phyloP scores from a whole-genome alignment of 2,888 invertebrate species.

The Agrotis puta region DNA sequence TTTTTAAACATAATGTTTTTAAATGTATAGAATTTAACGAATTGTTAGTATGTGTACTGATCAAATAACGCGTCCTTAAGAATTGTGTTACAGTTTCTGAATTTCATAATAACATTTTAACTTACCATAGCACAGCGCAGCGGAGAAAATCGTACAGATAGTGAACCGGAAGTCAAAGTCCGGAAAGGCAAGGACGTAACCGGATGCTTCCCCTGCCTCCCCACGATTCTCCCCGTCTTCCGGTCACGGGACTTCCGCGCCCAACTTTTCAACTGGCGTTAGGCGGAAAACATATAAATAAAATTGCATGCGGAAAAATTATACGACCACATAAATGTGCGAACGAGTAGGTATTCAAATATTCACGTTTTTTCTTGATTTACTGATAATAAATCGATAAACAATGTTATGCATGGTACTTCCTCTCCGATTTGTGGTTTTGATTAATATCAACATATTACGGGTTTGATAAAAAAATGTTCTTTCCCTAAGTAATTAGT shows the following conservation, averaged over 20 bases:
- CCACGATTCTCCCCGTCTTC: slow-evolving; percentile 67
- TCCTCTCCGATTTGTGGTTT: slow-evolving; percentile 31
- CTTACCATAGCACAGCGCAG: slow-evolving; percentile 30
- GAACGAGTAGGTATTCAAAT: slow-evolving; percentile 20
- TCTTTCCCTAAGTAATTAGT: slow-evolving; percentile 3
- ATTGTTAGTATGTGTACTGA: no score
- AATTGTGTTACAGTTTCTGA: no score
- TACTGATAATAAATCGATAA: slow-evolving; percentile 34
- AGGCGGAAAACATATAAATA: slow-evolving; percentile 54
- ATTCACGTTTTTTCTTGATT: slow-evolving; percentile 50
- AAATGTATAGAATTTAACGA: no score
- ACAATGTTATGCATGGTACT: slow-evolving; percentile 18
- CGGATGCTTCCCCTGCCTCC: slow-evolving; percentile 72
- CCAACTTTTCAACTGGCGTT: slow-evolving; percentile 70
- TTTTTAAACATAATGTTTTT: no score
- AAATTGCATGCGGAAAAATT: slow-evolving; percentile 43
- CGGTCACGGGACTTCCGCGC: slow-evolving; percentile 80
- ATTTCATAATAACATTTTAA: slow-evolving; percentile 25
- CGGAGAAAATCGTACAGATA: slow-evolving; percentile 73
- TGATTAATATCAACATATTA: background rate
- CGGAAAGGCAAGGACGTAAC: slow-evolving; percentile 79
- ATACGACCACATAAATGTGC: slow-evolving; percentile 5
- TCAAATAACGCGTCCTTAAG: no score
- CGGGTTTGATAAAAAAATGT: slow-evolving; percentile 1
- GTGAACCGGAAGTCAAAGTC: slow-evolving; percentile 75